Conservation (phyloP, 2,888 invertebrate genomes). For the Netelia melanura region DNA sequence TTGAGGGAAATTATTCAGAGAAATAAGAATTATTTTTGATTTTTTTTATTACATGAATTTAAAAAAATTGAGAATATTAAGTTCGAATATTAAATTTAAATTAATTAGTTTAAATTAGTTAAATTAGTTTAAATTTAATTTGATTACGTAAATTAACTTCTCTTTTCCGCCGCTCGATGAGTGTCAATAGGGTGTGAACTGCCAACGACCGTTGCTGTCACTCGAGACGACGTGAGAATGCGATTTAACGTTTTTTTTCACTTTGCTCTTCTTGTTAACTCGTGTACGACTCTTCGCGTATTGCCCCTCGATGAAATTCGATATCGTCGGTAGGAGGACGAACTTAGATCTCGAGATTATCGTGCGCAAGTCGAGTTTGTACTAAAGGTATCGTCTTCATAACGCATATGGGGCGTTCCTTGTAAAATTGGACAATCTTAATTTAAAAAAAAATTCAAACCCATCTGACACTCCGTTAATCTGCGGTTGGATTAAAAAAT, state of each 20-base stretch:
- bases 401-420: not conserved
- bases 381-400: constrained; percentile 5
- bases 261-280: not conserved
- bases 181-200: too few species aligned
- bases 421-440: not conserved
- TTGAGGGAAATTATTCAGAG: too few species aligned
- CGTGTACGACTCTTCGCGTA: not conserved
- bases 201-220: too few species aligned
- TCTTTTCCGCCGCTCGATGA: not conserved
- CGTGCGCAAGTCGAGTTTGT: constrained; percentile 31
- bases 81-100: too few species aligned
- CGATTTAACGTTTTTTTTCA: not conserved
- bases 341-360: constrained; percentile 36
- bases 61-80: too few species aligned
- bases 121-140: too few species aligned
- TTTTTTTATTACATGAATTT: too few species aligned
- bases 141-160: too few species aligned
- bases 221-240: not conserved
- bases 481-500: not conserved
- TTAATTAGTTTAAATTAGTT: too few species aligned
- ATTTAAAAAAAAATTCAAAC: too few species aligned
- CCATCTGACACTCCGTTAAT: not conserved
- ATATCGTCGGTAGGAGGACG: constrained; percentile 11
- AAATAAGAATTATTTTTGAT: too few species aligned
- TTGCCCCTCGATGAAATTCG: not conserved